Percentiles rank a stretch among this genome's conserved stretches.
phyloP scores from a whole-genome alignment of 2,113 vertebrate genomes.

The Eulacestoma nigropectus region DNA sequence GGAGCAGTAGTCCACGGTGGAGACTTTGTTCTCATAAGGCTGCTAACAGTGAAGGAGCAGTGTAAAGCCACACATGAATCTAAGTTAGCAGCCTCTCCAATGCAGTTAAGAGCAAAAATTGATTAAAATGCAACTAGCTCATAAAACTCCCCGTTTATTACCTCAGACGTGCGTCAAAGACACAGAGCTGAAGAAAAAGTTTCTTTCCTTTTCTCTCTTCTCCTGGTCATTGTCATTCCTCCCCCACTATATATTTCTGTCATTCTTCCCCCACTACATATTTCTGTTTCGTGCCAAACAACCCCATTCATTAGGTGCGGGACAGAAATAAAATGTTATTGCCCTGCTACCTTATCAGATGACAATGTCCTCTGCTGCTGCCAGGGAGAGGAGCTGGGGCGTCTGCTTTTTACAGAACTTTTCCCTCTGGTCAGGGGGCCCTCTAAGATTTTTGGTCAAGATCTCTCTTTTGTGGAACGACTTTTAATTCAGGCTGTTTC shows the following conservation, averaged over 20 bases:
- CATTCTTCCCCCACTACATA: background rate
- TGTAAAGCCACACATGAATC: background rate
- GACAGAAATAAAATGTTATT: slow-evolving; percentile 45
- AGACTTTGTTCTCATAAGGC: background rate
- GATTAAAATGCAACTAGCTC: slow-evolving; percentile 46
- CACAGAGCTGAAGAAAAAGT: background rate
- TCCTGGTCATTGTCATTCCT: background rate
- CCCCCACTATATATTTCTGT: background rate
- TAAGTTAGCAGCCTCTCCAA: slow-evolving; percentile 21
- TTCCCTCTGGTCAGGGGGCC: background rate
- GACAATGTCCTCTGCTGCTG: background rate
- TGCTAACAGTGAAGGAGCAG: background rate
- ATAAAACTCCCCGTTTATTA: slow-evolving; percentile 35
- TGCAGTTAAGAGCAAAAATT: slow-evolving; percentile 22
- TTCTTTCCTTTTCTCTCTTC: background rate
- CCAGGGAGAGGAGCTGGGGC: background rate
- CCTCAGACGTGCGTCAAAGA: slow-evolving; percentile 13
- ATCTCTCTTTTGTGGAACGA: background rate
- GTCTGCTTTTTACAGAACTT: background rate
- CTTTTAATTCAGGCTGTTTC: background rate
- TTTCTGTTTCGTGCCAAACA: background rate
- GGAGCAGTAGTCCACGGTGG: background rate
- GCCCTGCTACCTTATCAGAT: background rate
- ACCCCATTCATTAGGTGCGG: background rate
- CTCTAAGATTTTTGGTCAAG: background rate